phyloP scores from a whole-genome alignment of 23 tunicate genomes.

The Botrylloides violaceus region DNA sequence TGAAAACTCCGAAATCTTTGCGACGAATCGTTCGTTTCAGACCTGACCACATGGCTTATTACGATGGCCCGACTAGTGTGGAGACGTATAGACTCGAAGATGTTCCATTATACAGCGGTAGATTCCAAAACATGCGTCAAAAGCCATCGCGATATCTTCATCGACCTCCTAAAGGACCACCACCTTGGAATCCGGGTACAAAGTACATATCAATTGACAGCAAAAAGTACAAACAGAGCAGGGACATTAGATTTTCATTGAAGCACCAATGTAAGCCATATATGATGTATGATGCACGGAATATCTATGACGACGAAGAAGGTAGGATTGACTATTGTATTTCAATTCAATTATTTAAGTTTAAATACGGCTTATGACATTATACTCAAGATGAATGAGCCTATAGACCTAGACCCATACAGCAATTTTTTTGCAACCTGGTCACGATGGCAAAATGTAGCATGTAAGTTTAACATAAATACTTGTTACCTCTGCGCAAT shows the following conservation, averaged over 20 bases:
- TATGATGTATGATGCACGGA: not conserved
- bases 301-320: not conserved
- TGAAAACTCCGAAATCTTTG: not conserved
- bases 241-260: not conserved
- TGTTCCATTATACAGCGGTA: not conserved
- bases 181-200: not conserved
- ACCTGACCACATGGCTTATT: not conserved
- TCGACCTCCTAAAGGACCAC: not conserved
- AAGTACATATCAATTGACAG: constrained; percentile 2
- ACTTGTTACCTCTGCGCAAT: too few species aligned
- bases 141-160: constrained; percentile 9
- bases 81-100: not conserved
- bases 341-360: too few species aligned
- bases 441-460: too few species aligned
- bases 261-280: not conserved
- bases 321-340: not conserved
- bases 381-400: too few species aligned
- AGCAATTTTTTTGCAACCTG: too few species aligned
- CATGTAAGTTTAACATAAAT: too few species aligned
- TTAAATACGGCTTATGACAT: too few species aligned
- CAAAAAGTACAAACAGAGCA: not conserved
- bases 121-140: not conserved
- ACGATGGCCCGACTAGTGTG: not conserved
- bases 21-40: constrained; percentile 16
- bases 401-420: too few species aligned